Evolutionary conservation across 1,140 invertebrate species (phyloP).

Genomic region (Rhopalosiphum maidis): DNA sequence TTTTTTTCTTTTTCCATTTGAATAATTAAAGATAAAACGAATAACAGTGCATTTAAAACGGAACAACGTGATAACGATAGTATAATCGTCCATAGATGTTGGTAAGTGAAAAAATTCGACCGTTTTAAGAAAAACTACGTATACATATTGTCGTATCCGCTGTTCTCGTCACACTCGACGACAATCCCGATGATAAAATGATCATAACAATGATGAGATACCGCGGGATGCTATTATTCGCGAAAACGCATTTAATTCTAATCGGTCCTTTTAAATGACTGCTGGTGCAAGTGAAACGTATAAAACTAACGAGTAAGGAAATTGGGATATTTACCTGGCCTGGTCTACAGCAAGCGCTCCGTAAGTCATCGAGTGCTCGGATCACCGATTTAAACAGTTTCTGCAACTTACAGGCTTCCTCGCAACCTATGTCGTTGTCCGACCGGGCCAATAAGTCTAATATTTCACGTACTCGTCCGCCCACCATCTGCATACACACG

Average conservation of each 20-base stretch:
- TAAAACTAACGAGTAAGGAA: neutral
- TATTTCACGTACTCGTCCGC: neutral
- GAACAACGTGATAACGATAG: neutral
- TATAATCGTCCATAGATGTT: too few relatives aligned
- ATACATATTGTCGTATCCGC: neutral
- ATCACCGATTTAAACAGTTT: neutral
- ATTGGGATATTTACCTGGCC: neutral
- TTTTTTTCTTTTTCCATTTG: neutral
- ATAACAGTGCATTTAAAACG: neutral
- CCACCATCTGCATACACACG: neutral
- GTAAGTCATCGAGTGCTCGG: neutral
- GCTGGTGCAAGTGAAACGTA: neutral
- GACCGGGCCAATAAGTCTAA: constrained; percentile 20
- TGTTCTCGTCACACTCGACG: too few relatives aligned
- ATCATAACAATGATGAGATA: too few relatives aligned
- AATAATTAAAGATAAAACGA: neutral
- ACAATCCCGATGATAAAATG: too few relatives aligned
- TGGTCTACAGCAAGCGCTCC: neutral
- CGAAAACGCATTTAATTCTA: neutral
- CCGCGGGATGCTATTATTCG: neutral
- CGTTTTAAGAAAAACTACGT: neutral
- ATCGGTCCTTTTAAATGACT: neutral
- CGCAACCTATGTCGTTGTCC: neutral
- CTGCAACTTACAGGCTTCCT: neutral
- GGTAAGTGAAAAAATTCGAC: neutral